phyloP scores from a whole-genome alignment of 2,797 vertebrate genomes.

The Chloroceryle amazona region DNA sequence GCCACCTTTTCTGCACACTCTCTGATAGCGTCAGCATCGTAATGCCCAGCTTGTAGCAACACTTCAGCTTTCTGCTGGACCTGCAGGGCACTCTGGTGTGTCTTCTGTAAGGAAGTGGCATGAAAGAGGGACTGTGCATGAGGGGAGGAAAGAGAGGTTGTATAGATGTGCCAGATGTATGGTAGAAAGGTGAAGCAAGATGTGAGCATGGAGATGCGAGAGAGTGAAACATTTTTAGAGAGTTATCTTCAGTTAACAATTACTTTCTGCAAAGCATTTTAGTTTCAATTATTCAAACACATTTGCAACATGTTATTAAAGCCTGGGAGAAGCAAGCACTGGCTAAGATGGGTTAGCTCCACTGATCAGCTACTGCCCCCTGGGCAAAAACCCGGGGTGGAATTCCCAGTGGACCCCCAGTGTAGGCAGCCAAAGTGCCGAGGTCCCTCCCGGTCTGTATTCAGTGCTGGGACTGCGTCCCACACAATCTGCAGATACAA shows the following conservation, averaged over 20 bases:
- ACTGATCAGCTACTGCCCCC: neutral
- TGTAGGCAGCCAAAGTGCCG: neutral
- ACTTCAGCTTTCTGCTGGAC: slow-evolving; percentile 98
- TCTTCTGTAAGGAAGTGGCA: slow-evolving; percentile 98
- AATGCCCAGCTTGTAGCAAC: slow-evolving; percentile 94
- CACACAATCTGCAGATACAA: neutral
- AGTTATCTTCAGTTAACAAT: slow-evolving; percentile 53
- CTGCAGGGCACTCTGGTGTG: slow-evolving; percentile 97
- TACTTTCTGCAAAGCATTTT: slow-evolving; percentile 39
- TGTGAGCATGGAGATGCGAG: slow-evolving; percentile 80
- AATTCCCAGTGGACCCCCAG: fast-evolving
- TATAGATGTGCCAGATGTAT: slow-evolving; percentile 80
- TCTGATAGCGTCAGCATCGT: slow-evolving; percentile 93
- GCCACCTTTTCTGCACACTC: slow-evolving; percentile 96
- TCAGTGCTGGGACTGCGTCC: neutral
- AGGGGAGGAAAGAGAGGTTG: slow-evolving; percentile 80
- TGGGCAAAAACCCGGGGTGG: fast-evolving
- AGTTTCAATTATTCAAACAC: slow-evolving; percentile 12
- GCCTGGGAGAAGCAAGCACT: neutral
- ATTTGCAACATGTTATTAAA: neutral
- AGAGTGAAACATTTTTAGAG: slow-evolving; percentile 84
- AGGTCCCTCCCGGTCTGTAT: neutral
- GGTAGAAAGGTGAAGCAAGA: slow-evolving; percentile 79
- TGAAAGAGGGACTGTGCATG: slow-evolving; percentile 94
- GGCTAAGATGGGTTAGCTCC: neutral